A percentile compares a stretch with the other conserved stretches of the same genome.
phyloP scores from a whole-genome alignment of 92 coral and sea anemone genomes.

The Zoanthus sociatus region DNA sequence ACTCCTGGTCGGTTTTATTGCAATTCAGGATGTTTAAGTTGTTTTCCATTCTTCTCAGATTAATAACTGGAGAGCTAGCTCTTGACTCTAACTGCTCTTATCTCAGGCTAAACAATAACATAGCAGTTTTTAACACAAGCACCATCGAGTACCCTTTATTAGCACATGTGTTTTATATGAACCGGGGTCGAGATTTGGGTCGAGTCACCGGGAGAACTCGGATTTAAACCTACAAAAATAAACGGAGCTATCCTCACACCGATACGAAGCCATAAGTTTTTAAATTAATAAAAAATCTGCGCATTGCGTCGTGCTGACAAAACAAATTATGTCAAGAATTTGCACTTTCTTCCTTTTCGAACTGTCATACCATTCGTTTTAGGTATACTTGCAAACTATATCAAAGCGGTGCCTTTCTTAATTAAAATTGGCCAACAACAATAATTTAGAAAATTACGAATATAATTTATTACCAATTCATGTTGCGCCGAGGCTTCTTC shows the following conservation, averaged over 20 bases:
- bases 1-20: constrained; percentile 34
- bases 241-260: constrained; percentile 10
- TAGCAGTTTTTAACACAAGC: neutral
- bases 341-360: constrained; percentile 1
- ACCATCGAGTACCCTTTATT: neutral
- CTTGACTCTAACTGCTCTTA: constrained; percentile 14
- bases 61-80: constrained; percentile 21
- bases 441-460: constrained; percentile 32
- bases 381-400: constrained; percentile 5
- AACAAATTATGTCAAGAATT: constrained; percentile 7
- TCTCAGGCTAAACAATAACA: neutral
- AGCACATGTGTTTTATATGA: constrained; percentile 26
- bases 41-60: constrained; percentile 24
- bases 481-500: neutral
- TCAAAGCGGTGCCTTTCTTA: constrained; percentile 8
- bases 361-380: neutral
- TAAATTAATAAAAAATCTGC: constrained; percentile 7
- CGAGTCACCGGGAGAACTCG: constrained; percentile 2
- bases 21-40: constrained; percentile 48
- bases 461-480: constrained; percentile 35
- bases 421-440: constrained; percentile 40
- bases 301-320: constrained; percentile 10
- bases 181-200: neutral
- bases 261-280: constrained; percentile 13
- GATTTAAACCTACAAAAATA: constrained; percentile 22